Percentiles rank a stretch among this genome's conserved stretches.
Conservation (phyloP, 2,888 invertebrate species). For the Siphlonurus alternatus region DNA sequence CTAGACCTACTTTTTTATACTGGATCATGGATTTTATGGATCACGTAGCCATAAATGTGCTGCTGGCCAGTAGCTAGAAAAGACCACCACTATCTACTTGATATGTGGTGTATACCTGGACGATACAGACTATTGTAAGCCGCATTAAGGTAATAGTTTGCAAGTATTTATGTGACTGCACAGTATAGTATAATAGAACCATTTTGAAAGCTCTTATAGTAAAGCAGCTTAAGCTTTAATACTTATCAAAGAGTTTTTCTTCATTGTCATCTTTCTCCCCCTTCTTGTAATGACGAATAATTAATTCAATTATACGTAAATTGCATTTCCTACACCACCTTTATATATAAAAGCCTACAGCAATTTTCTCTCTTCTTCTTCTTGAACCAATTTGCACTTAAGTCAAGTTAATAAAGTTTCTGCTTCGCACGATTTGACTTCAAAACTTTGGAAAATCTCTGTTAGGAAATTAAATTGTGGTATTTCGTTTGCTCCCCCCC, state of each 20-base stretch:
- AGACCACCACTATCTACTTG: too few species aligned
- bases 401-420: neutral
- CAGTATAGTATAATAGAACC: too few species aligned
- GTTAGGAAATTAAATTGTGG: neutral
- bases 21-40: too few species aligned
- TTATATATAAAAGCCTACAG: neutral
- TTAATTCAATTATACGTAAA: neutral
- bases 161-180: too few species aligned
- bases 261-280: neutral
- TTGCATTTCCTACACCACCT: neutral
- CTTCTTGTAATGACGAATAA: neutral
- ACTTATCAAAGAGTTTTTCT: neutral
- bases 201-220: neutral
- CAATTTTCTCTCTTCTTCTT: too few species aligned
- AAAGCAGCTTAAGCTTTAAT: neutral
- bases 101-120: too few species aligned
- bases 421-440: neutral
- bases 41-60: too few species aligned
- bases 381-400: neutral
- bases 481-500: neutral
- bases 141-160: too few species aligned
- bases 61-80: too few species aligned
- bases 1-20: too few species aligned
- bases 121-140: too few species aligned
- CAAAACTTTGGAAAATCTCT: neutral